A percentile compares a stretch with the other conserved stretches of the same genome.
These are phyloP conservation scores for Limnephilus lunatus DNA, from an alignment of 2,888 invertebrate genomes.

Conservation along the genomic window DNA sequence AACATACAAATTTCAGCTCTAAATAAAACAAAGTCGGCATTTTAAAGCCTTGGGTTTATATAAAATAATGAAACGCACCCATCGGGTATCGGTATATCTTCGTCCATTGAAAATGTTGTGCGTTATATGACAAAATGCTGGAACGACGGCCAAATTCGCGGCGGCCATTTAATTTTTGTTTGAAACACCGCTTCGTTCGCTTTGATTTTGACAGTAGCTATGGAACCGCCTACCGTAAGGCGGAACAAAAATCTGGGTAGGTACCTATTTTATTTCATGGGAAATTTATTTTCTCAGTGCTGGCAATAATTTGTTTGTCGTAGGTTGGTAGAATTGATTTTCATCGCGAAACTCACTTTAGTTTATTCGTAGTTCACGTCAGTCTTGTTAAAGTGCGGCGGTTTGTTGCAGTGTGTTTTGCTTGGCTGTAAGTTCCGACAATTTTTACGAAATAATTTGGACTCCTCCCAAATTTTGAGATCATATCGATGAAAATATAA, in stretches of 20 bases:
- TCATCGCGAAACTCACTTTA: neutral
- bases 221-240: constrained; percentile 53
- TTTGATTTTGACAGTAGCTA: constrained; percentile 47
- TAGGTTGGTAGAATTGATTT: neutral
- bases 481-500: neutral
- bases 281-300: neutral
- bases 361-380: constrained; percentile 5
- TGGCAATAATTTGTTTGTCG: neutral
- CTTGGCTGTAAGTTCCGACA: neutral
- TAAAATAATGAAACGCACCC: constrained; percentile 52
- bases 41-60: constrained; percentile 2
- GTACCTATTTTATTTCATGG: constrained; percentile 15
- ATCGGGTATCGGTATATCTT: constrained; percentile 68
- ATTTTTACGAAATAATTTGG: constrained; percentile 31
- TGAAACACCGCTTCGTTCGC: constrained; percentile 71
- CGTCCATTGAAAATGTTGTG: constrained; percentile 75
- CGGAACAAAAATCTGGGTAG: constrained; percentile 41
- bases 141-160: constrained; percentile 59
- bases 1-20: constrained; percentile 15
- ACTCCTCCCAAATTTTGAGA: constrained; percentile 21
- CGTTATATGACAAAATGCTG: constrained; percentile 72
- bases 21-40: constrained; percentile 25
- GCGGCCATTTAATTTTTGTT: constrained; percentile 77
- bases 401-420: neutral
- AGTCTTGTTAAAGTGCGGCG: neutral